phyloP scores from a whole-genome alignment of 2,113 vertebrate genomes.

The Loxodonta africana region DNA sequence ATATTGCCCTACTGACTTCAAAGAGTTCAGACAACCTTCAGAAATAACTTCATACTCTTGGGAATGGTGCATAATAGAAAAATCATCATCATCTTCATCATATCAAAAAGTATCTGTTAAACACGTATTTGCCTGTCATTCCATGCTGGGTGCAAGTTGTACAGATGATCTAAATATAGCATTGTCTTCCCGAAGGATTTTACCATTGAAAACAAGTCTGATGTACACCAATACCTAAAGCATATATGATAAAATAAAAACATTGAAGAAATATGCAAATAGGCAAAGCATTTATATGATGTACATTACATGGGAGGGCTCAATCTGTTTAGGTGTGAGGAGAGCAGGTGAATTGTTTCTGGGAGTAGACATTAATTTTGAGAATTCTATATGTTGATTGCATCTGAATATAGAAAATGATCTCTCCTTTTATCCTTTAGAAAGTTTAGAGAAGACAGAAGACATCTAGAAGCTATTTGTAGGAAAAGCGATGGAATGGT shows the following conservation, averaged over 20 bases:
- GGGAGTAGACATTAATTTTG: not conserved
- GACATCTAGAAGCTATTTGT: not conserved
- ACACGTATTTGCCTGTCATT: not conserved
- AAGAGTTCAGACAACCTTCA: not conserved
- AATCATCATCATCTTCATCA: conserved; percentile 21
- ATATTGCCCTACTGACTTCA: not conserved
- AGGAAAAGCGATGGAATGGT: not conserved
- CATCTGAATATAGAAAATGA: not conserved
- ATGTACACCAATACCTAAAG: not conserved
- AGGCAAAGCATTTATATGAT: not conserved
- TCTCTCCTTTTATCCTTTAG: not conserved
- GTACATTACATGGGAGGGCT: not conserved
- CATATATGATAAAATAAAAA: not conserved
- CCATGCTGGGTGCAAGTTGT: not conserved
- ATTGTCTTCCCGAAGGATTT: not conserved
- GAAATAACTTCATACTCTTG: not conserved
- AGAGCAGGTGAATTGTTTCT: not conserved
- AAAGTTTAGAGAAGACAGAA: not conserved
- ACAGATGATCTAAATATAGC: not conserved
- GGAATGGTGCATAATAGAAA: not conserved
- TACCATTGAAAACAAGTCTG: not conserved
- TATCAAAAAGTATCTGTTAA: not conserved
- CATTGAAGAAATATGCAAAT: conserved; percentile 23
- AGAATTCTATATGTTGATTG: not conserved
- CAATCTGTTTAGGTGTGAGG: conserved; percentile 3